These are phyloP conservation scores for Tetanocera ferruginea DNA, from an alignment of 2,888 invertebrate species.

Conservation along the genomic window DNA sequence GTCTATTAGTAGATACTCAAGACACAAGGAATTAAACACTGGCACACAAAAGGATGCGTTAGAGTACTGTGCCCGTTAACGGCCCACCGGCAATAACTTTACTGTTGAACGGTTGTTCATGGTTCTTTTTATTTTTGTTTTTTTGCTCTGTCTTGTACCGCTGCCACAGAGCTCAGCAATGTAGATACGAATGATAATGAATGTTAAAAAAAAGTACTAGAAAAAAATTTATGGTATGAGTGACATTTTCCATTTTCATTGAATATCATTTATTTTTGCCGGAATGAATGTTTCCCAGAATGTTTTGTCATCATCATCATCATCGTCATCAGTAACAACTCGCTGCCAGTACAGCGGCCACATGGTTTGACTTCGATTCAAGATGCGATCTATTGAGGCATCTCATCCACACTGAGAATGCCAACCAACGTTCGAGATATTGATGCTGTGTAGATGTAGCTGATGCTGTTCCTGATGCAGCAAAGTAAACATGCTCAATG, in stretches of 20 bases:
- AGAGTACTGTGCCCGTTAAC: too few relatives aligned
- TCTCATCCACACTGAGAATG: background rate
- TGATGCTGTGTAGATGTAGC: background rate
- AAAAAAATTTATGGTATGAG: background rate
- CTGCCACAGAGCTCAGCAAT: background rate
- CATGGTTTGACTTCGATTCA: background rate
- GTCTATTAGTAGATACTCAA: too few relatives aligned
- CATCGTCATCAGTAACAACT: background rate
- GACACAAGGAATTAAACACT: too few relatives aligned
- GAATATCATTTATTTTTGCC: slow-evolving; percentile 26
- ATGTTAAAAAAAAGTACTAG: background rate
- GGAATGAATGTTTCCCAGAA: background rate
- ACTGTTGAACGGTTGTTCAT: too few relatives aligned
- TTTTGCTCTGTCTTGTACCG: background rate
- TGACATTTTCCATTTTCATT: slow-evolving; percentile 27
- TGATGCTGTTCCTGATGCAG: background rate
- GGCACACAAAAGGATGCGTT: too few relatives aligned
- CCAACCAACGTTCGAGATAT: background rate
- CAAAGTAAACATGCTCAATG: background rate
- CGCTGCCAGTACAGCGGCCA: background rate
- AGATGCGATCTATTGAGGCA: background rate
- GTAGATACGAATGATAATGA: slow-evolving; percentile 1
- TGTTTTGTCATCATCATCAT: slow-evolving; percentile 6
- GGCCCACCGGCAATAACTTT: too few relatives aligned
- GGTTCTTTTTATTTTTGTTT: background rate